These are phyloP conservation scores for Poeciliopsis occidentalis DNA, from an alignment of 2,113 vertebrate species.

Conservation along the genomic window DNA sequence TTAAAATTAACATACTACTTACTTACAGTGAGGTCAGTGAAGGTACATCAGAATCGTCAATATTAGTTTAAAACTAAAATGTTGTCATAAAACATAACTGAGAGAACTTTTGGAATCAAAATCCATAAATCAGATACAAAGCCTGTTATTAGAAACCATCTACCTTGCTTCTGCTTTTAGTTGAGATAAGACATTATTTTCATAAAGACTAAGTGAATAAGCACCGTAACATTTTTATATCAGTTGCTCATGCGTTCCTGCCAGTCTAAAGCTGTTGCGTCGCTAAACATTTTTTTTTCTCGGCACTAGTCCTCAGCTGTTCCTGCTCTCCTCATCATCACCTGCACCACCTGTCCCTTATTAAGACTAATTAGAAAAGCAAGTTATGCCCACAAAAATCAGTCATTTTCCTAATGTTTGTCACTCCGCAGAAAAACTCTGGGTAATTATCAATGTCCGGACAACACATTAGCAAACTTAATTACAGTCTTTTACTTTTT, in stretches of 20 bases:
- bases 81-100: too few species aligned
- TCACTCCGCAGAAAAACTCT: not conserved
- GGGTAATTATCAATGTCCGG: not conserved
- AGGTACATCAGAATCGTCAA: too few species aligned
- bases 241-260: not conserved
- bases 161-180: too few species aligned
- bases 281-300: constrained; percentile 1
- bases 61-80: too few species aligned
- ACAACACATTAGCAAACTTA: not conserved
- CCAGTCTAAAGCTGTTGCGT: constrained; percentile 1
- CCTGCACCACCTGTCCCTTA: constrained; percentile 49
- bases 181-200: not conserved
- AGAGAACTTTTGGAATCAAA: too few species aligned
- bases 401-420: constrained; percentile 21
- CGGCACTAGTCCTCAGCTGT: constrained; percentile 32
- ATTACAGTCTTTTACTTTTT: not conserved
- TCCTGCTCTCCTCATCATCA: constrained; percentile 29
- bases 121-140: too few species aligned
- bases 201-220: not conserved
- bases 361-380: constrained; percentile 45
- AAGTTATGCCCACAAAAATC: constrained; percentile 18
- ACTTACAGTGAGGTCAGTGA: too few species aligned
- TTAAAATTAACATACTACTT: too few species aligned
- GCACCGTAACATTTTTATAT: not conserved
- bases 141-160: too few species aligned